These are phyloP conservation scores for Alligator mississippiensis DNA, from an alignment of 2,113 vertebrate species.

Conservation along the genomic window DNA sequence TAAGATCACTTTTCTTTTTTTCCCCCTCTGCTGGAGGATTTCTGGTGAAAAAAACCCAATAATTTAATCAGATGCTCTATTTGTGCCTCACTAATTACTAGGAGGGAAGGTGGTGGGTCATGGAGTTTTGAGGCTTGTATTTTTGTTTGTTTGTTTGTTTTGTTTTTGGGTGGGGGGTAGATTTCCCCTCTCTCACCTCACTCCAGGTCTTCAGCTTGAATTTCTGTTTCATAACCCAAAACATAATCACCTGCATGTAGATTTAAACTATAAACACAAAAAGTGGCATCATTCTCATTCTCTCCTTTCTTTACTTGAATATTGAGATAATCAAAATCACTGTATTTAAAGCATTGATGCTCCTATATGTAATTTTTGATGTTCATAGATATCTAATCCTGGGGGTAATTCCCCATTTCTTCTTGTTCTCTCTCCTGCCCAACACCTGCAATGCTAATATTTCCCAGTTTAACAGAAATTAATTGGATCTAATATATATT, in stretches of 20 bases:
- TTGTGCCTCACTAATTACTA: background rate
- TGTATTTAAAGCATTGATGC: background rate
- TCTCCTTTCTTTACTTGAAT: background rate
- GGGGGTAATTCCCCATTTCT: background rate
- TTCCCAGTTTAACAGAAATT: background rate
- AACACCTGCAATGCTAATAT: background rate
- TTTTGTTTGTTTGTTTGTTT: background rate
- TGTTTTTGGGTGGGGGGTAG: background rate
- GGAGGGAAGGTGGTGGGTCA: background rate
- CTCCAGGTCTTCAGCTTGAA: background rate
- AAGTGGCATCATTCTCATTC: background rate
- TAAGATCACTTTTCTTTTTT: rapidly evolving
- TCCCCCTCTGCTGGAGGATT: background rate
- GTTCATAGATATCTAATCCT: background rate
- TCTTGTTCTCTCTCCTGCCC: background rate
- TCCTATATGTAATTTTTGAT: rapidly evolving
- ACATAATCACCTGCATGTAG: background rate
- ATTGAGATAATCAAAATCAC: background rate
- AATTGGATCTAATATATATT: background rate
- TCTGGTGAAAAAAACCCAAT: background rate
- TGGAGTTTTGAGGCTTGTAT: background rate
- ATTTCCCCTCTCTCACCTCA: background rate
- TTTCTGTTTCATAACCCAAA: background rate
- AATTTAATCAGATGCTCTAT: background rate
- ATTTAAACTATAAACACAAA: rapidly evolving